A percentile compares a stretch with the other conserved stretches of the same genome.
Evolutionary conservation across 2,113 vertebrate species (phyloP).

Genomic region (Pardalotus punctatus): DNA sequence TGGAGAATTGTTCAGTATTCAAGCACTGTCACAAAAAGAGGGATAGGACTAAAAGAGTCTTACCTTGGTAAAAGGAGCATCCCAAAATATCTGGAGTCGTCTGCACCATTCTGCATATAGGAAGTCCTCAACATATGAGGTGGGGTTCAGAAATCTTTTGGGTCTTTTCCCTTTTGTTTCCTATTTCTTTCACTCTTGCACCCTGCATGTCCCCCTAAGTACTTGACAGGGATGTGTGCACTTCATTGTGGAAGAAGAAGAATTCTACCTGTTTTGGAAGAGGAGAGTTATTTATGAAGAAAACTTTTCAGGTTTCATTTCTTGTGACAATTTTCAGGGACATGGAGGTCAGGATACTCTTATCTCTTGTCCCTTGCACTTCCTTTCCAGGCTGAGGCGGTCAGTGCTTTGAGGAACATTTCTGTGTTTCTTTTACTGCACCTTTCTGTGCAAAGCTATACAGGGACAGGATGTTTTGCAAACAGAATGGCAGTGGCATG

Average conservation of each 20-base stretch:
- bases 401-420: background rate
- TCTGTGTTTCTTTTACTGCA: background rate
- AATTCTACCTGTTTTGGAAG: background rate
- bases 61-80: background rate
- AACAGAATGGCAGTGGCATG: background rate
- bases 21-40: background rate
- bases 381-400: background rate
- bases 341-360: background rate
- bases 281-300: background rate
- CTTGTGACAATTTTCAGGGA: background rate
- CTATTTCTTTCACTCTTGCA: background rate
- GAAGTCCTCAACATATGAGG: rapidly evolving
- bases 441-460: background rate
- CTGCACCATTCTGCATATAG: background rate
- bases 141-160: background rate
- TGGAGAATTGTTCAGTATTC: background rate
- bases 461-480: background rate
- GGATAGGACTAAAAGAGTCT: background rate
- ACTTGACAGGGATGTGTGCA: background rate
- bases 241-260: background rate
- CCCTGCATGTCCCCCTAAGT: background rate
- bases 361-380: background rate
- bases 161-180: background rate
- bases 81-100: background rate
- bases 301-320: background rate